phyloP scores from a whole-genome alignment of 2,113 vertebrate genomes.

The Leptobrachium ailaonicum region DNA sequence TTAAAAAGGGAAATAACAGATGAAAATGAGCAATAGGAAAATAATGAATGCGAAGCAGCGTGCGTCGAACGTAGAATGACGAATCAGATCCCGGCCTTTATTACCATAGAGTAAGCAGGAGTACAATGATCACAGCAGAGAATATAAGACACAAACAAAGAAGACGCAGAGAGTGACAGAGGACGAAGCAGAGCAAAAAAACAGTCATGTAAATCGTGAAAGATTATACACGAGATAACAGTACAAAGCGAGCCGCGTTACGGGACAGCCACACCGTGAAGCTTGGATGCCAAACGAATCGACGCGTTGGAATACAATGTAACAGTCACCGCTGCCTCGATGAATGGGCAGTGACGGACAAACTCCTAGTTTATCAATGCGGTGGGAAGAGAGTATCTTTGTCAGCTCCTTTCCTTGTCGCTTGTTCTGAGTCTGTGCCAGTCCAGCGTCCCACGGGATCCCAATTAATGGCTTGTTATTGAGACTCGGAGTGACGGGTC shows the following conservation, averaged over 20 bases:
- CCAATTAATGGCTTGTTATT: constrained; percentile 17
- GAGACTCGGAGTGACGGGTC: not conserved
- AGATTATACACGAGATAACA: constrained; percentile 20
- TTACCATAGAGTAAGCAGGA: not conserved
- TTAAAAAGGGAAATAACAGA: not conserved
- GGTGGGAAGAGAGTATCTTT: not conserved
- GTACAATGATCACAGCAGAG: not conserved
- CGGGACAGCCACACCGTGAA: constrained; percentile 18
- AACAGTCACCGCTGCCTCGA: not conserved
- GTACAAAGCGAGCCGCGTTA: constrained; percentile 3
- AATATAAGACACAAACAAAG: not conserved
- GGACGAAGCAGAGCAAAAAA: constrained; percentile 3
- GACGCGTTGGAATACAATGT: not conserved
- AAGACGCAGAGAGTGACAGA: not conserved
- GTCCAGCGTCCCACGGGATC: not conserved
- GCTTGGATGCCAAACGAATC: not conserved
- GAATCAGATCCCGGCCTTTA: not conserved
- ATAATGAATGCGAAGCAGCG: not conserved
- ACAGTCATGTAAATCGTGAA: not conserved
- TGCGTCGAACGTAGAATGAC: not conserved
- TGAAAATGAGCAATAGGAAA: not conserved
- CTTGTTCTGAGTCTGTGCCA: not conserved
- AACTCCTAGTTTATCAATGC: not conserved
- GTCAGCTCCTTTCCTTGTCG: not conserved
- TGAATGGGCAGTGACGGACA: not conserved